Base-by-base conservation (phyloP, 2,113 vertebrate species). In the Anas platyrhynchos region DNA sequence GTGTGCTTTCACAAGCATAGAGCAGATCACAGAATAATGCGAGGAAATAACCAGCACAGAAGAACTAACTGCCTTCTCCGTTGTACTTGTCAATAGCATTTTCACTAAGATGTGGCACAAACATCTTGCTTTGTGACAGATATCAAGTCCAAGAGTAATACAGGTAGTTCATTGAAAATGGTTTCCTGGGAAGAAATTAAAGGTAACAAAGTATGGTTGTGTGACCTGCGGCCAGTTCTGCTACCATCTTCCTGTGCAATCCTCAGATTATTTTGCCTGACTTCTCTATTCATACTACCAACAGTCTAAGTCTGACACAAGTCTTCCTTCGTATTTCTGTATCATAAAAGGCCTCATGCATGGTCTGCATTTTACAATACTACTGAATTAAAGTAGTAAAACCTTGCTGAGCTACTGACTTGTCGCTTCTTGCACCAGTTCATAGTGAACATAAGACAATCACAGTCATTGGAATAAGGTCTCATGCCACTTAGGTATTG, bases 381-480 rank as follows among this genome's bases (percentile, higher is more conserved):
- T 66, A 36, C 62, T 59, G 66, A 71, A 86, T 73, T 38, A 87
- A 55, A 29, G 22, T 0, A 0, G 8, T 36, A 75, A 72, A 91
- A 31, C 38, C 21, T 41, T 71, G 44, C 32, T 58, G 6, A 4
- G 25, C 36, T 66, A 44, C n/a, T 54, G 76, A 15, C 46, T 81
- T 9, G 6, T 27, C 27, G 46, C 23, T 86, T 78, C 29, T 83
- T 25, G 25, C 13, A 62, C 7, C 22, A 69, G 32, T 54, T 56
- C 66, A 72, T 17, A 59, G 27, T 10, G 27, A 65, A 78, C 21
- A 84, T 94, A 95, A 69, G 15, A 61, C 7, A 79, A 68, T 44
- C 56, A 80, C 48, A 79, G 72, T 44, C 56, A 83, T 38, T 67
- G 29, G 81, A 88, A 59, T 75, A 84, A 94, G 29, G 31, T 29